A percentile compares a stretch with the other conserved stretches of the same genome.
Conservation (phyloP, 2,113 vertebrate species). For the Chionis minor region DNA sequence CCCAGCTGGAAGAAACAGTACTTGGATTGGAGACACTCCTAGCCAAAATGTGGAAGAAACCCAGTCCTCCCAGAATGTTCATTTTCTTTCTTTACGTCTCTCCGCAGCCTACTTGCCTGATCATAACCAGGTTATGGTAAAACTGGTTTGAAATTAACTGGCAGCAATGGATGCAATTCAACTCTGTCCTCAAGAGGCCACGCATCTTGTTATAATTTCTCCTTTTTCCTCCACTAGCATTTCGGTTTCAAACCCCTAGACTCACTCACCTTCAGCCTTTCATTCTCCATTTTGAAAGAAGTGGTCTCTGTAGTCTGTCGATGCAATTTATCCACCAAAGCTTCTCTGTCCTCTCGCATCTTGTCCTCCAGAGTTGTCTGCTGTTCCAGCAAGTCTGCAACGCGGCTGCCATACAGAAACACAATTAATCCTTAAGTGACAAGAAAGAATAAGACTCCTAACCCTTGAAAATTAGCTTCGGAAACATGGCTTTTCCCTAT, state of each 20-base stretch:
- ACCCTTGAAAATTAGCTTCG: background rate
- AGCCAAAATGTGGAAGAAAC: background rate
- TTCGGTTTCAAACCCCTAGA: background rate
- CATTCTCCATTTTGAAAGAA: constrained; percentile 81
- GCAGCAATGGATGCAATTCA: background rate
- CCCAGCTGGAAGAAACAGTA: background rate
- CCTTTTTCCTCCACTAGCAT: background rate
- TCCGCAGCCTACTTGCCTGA: background rate
- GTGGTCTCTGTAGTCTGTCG: constrained; percentile 76
- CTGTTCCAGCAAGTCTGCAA: constrained; percentile 82
- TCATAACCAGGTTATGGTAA: background rate
- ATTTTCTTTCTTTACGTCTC: background rate
- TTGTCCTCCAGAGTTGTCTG: constrained; percentile 78
- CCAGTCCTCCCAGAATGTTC: background rate
- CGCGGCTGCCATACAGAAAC: constrained; percentile 66
- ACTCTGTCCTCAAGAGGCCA: background rate
- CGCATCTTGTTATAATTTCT: background rate
- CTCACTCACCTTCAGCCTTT: constrained; percentile 83
- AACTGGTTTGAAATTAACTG: background rate
- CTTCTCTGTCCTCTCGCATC: constrained; percentile 74
- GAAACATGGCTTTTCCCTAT: background rate
- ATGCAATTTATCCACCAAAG: constrained; percentile 78
- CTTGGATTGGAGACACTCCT: background rate
- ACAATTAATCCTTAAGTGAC: background rate
- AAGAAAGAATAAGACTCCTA: background rate